These are phyloP conservation scores for Labrus mixtus DNA, from an alignment of 2,113 vertebrate species.

Conservation along the genomic window DNA sequence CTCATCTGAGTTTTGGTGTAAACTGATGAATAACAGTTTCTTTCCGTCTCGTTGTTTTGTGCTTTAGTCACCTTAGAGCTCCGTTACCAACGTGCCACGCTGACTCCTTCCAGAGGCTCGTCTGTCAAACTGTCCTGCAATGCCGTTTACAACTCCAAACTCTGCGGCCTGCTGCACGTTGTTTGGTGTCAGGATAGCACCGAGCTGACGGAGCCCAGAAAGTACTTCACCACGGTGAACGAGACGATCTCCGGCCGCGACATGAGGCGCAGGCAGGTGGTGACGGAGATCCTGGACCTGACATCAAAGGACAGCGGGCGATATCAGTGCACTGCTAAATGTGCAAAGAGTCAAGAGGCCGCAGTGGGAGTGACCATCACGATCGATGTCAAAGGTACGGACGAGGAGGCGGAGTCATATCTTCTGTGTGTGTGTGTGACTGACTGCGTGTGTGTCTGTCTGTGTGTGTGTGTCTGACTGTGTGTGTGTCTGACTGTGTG, in stretches of 20 bases:
- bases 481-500: too few species aligned
- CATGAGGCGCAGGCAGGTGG: constrained; percentile 24
- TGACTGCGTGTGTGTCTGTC: too few species aligned
- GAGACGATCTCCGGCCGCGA: background rate
- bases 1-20: too few species aligned
- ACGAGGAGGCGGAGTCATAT: too few species aligned
- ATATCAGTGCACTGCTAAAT: constrained; percentile 54
- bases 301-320: fast-evolving
- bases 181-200: fast-evolving
- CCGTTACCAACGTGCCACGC: fast-evolving
- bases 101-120: constrained; percentile 16
- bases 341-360: fast-evolving
- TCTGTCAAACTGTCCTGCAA: constrained; percentile 47
- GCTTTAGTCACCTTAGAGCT: background rate
- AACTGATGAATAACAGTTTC: too few species aligned
- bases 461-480: too few species aligned
- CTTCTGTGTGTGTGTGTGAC: too few species aligned
- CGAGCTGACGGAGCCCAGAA: constrained; percentile 29
- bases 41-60: background rate
- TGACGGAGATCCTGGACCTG: constrained; percentile 51
- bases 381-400: constrained; percentile 34
- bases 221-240: constrained; percentile 55
- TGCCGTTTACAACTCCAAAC: fast-evolving
- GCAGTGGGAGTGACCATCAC: constrained; percentile 32
- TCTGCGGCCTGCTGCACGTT: background rate